Conservation (phyloP, 2,888 invertebrate genomes). For the Atrina japonica region DNA sequence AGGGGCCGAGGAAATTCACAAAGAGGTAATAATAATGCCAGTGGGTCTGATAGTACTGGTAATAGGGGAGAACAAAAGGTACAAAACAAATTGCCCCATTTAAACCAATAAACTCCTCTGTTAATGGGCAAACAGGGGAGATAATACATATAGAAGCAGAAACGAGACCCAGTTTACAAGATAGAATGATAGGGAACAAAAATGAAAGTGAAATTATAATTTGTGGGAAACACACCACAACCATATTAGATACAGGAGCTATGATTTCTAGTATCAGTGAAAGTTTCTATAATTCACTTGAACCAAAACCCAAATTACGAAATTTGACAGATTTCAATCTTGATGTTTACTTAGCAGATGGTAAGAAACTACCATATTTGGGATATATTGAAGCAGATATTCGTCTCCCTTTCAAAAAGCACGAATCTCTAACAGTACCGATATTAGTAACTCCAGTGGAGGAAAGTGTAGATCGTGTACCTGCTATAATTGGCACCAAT, state of each 20-base stretch:
- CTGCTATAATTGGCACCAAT: no score
- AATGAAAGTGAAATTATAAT: conserved; percentile 1
- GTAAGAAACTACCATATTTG: conserved; percentile 8
- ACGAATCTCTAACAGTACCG: no score
- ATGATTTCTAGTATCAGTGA: background rate
- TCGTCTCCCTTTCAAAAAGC: background rate
- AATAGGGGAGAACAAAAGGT: no score
- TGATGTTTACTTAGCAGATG: background rate
- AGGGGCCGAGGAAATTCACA: no score
- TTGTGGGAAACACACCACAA: background rate
- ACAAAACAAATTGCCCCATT: no score
- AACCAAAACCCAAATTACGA: background rate
- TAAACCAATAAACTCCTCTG: no score
- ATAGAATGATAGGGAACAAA: background rate
- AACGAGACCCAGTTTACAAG: background rate
- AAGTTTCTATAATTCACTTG: background rate
- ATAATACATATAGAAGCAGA: background rate
- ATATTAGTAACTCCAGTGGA: no score
- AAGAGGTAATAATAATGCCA: no score
- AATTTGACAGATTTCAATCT: background rate
- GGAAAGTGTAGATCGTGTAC: no score
- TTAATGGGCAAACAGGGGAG: background rate
- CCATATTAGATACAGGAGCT: conserved; percentile 5
- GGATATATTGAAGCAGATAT: conserved; percentile 8
- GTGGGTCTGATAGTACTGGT: no score